A percentile compares a stretch with the other conserved stretches of the same genome.
Conservation (phyloP, 2,797 vertebrate genomes). For the Tenualosa thibaudeaui region DNA sequence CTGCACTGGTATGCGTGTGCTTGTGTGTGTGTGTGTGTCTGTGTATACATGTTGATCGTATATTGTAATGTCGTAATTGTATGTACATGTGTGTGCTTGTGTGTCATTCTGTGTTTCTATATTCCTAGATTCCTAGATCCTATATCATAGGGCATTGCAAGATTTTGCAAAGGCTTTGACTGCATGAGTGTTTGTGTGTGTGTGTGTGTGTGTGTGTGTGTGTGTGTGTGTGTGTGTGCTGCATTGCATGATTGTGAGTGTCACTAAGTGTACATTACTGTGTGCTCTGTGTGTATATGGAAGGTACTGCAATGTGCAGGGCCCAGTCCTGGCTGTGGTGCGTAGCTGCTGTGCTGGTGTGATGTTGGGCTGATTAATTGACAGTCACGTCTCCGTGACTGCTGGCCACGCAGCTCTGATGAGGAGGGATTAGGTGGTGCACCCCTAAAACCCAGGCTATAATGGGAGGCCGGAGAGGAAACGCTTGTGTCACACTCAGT, state of each 20-base stretch:
- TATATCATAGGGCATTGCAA: no score
- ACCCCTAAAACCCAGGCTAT: slow-evolving; percentile 71
- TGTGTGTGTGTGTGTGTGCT: slow-evolving; percentile 30
- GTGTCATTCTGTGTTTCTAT: background rate
- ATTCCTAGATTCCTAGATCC: no score
- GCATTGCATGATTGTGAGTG: background rate
- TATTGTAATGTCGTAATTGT: background rate
- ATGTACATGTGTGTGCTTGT: background rate
- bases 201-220: slow-evolving; percentile 45
- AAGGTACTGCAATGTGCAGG: slow-evolving; percentile 41
- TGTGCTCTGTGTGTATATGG: background rate
- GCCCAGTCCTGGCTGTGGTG: slow-evolving; percentile 60
- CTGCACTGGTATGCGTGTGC: background rate
- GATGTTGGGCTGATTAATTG: slow-evolving; percentile 73
- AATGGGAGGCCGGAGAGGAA: slow-evolving; percentile 72
- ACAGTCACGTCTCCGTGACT: slow-evolving; percentile 73
- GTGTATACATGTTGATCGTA: no score
- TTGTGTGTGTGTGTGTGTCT: no score
- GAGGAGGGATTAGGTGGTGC: slow-evolving; percentile 83
- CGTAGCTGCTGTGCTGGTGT: slow-evolving; percentile 43
- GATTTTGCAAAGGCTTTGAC: background rate
- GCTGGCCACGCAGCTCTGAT: slow-evolving; percentile 79
- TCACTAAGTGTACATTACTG: background rate
- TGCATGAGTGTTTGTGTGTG: background rate
- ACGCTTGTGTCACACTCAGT: slow-evolving; percentile 66